phyloP scores from a whole-genome alignment of 1,140 invertebrate genomes.

The Brachionus manjavacas region DNA sequence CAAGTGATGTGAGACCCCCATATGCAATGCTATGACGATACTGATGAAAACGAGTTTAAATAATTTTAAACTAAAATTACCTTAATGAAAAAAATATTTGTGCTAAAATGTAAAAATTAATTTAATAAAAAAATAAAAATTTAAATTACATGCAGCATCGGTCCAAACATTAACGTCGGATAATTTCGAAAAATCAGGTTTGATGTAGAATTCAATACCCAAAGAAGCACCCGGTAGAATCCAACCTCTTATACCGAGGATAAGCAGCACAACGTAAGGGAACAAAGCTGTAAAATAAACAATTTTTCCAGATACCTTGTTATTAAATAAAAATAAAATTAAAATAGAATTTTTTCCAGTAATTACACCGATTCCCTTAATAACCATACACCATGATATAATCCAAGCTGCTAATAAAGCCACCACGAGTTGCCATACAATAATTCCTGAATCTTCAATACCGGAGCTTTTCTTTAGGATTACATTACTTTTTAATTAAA shows the following conservation, averaged over 20 bases:
- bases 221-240: slow-evolving; percentile 15
- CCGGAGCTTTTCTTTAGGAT: slow-evolving; percentile 20
- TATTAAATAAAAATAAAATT: neutral
- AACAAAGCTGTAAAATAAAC: slow-evolving; percentile 42
- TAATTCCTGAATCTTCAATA: slow-evolving; percentile 39
- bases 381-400: slow-evolving; percentile 49
- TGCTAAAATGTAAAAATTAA: neutral
- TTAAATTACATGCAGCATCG: slow-evolving; percentile 31
- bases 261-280: slow-evolving; percentile 32
- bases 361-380: slow-evolving; percentile 50
- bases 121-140: neutral
- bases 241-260: slow-evolving; percentile 43
- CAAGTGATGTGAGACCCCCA: slow-evolving; percentile 33
- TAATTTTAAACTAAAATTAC: neutral
- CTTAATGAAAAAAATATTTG: slow-evolving; percentile 41
- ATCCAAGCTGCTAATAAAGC: slow-evolving; percentile 51
- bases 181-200: slow-evolving; percentile 41
- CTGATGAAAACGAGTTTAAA: neutral
- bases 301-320: slow-evolving; percentile 22
- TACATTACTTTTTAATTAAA: slow-evolving; percentile 34
- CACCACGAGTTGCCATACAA: slow-evolving; percentile 41
- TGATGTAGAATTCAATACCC: slow-evolving; percentile 37
- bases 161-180: slow-evolving; percentile 13
- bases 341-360: neutral
- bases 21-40: slow-evolving; percentile 9